Base-by-base conservation (phyloP, 2,888 invertebrate genomes). In the Pyrrhia umbra region DNA sequence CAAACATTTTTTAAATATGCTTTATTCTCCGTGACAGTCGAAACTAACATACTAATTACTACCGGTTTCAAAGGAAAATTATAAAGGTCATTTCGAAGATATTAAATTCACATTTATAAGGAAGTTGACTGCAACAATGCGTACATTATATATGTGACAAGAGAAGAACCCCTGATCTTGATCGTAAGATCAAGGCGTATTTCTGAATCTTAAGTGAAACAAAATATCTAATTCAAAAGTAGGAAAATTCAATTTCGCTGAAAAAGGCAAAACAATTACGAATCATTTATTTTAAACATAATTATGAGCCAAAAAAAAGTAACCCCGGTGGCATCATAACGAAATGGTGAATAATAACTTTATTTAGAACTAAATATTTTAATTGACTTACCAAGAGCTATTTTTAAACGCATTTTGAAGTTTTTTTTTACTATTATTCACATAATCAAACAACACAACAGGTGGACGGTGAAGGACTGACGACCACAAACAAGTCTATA, bases 351-450 rank as follows among this genome's bases (percentile, higher is more conserved):
- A 46, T 4, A n/a, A 15, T 16, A 5, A 23, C 0, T 0, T n/a
- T 34, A 43, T 54, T 50, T 37, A 8, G n/a, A 4, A 20, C 2
- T 2, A 43, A 55, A 43, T 40, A 46, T n/a, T 21, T 8, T 0
- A 55, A 68, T 64, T 4, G 0, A 66, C 79, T 80, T 68, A 79
- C 79, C 79, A 62, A 18, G n/a, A 58, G 60, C 23, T 50, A 68
- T 58, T 21, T 21, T 13, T 1, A 23, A 6, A 37, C 68, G 76
- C 79, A 79, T 79, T 54, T 64, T 73, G 27, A 0, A 30, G 30
- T 13, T 3, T 60, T 57, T 68, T 37, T 40, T 25, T n/a, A 15
- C 2, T 50, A 46, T 20, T 68, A 46, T 71, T 65, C 25, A 67
- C 71, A 69, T 64, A 55, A 57, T 62, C 16, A 30, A 43, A 51